These are phyloP conservation scores for Hypena proboscidalis DNA, from an alignment of 2,888 invertebrate species.

Conservation along the genomic window DNA sequence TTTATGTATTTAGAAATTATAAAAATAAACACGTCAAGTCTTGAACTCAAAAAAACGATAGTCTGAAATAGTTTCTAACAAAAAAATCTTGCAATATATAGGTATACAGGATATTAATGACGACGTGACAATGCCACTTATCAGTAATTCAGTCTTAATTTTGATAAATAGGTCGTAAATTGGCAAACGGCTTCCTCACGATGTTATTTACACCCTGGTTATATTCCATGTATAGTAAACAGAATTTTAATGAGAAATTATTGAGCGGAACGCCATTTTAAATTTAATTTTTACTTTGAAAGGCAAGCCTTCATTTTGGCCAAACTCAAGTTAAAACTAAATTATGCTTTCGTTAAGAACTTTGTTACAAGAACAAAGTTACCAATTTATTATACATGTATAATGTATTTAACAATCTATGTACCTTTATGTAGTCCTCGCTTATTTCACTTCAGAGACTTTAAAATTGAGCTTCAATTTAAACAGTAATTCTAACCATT, in stretches of 20 bases:
- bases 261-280: constrained; percentile 45
- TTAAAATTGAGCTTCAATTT: not conserved
- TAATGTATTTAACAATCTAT: constrained; percentile 25
- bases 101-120: no score
- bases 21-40: no score
- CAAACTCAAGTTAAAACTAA: constrained; percentile 51
- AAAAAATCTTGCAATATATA: no score
- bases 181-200: no score
- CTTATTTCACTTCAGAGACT: constrained; percentile 6
- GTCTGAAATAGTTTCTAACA: no score
- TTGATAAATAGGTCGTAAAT: no score
- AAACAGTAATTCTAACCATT: no score
- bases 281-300: constrained; percentile 59
- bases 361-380: constrained; percentile 42
- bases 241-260: constrained; percentile 54
- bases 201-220: not conserved
- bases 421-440: constrained; percentile 11
- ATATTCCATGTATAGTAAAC: constrained; percentile 29
- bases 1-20: no score
- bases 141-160: no score
- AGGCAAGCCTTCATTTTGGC: constrained; percentile 53
- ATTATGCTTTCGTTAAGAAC: constrained; percentile 53
- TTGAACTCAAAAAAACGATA: no score
- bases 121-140: no score
- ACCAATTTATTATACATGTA: constrained; percentile 38